These are phyloP conservation scores for Lindbergichthys nudifrons DNA, from an alignment of 2,797 vertebrate species.

Conservation along the genomic window DNA sequence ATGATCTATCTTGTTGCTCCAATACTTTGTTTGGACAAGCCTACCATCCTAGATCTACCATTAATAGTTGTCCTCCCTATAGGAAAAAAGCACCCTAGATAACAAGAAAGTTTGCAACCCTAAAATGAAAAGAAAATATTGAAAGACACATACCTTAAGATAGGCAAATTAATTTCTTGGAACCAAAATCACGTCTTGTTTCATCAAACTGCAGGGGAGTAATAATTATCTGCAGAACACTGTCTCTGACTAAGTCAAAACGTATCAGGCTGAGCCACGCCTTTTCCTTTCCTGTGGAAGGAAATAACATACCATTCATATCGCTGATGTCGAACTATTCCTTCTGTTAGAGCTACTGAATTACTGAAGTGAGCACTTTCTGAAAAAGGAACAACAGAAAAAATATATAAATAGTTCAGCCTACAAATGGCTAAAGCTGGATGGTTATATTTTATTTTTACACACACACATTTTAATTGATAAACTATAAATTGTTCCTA, in stretches of 20 bases:
- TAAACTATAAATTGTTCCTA: not conserved
- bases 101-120: not conserved
- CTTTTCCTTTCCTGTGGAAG: constrained; percentile 65
- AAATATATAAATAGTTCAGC: not conserved
- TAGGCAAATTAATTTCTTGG: not conserved
- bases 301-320: constrained; percentile 31
- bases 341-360: constrained; percentile 7
- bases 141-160: constrained; percentile 42
- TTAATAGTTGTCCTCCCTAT: not conserved
- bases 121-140: constrained; percentile 25
- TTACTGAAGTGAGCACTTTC: not conserved
- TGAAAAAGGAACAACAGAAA: no score
- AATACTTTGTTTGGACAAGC: constrained; percentile 31
- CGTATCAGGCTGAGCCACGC: constrained; percentile 48
- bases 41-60: not conserved
- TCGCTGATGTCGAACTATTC: not conserved
- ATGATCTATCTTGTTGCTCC: not conserved
- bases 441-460: no score
- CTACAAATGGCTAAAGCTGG: no score
- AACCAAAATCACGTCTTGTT: constrained; percentile 14
- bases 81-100: not conserved
- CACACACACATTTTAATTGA: no score
- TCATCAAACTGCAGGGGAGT: constrained; percentile 1
- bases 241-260: not conserved
- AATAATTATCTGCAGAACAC: constrained; percentile 1